phyloP scores from a whole-genome alignment of 2,797 vertebrate genomes.

The Eulemur albifrons region DNA sequence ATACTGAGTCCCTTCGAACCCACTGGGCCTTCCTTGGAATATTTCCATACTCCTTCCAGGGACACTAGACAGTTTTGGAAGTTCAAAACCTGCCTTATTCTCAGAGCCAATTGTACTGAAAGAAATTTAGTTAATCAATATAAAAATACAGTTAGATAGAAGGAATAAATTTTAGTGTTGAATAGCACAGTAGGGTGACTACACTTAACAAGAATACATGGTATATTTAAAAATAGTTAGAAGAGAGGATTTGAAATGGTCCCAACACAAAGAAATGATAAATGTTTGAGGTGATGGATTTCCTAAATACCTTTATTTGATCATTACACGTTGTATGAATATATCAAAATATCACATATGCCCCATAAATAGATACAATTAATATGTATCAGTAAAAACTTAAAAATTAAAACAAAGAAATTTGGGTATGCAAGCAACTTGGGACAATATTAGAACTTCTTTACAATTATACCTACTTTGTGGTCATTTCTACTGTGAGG shows the following conservation, averaged over 20 bases:
- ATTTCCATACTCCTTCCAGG: not conserved
- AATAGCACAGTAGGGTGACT: not conserved
- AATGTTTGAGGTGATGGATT: not conserved
- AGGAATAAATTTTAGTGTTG: not conserved
- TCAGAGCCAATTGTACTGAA: not conserved
- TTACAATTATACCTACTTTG: not conserved
- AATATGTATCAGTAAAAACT: no score
- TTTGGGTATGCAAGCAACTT: not conserved
- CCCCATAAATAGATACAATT: no score
- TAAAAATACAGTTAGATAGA: not conserved
- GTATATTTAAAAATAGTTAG: not conserved
- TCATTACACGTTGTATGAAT: no score
- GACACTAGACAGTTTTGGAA: not conserved
- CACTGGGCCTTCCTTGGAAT: not conserved
- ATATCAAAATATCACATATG: no score
- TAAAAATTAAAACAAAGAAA: not conserved
- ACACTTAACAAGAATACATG: not conserved
- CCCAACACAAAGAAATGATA: not conserved
- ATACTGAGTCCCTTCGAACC: not conserved
- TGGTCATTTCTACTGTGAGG: not conserved
- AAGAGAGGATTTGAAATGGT: not conserved
- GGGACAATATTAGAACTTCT: not conserved
- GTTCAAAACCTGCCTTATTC: slow-evolving; percentile 7
- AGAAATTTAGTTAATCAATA: not conserved
- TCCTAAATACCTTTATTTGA: no score